Evolutionary conservation across 2,888 invertebrate species (phyloP), one percentile per base, ranked within the genome.

Genomic region (Drosophila algonquin): DNA sequence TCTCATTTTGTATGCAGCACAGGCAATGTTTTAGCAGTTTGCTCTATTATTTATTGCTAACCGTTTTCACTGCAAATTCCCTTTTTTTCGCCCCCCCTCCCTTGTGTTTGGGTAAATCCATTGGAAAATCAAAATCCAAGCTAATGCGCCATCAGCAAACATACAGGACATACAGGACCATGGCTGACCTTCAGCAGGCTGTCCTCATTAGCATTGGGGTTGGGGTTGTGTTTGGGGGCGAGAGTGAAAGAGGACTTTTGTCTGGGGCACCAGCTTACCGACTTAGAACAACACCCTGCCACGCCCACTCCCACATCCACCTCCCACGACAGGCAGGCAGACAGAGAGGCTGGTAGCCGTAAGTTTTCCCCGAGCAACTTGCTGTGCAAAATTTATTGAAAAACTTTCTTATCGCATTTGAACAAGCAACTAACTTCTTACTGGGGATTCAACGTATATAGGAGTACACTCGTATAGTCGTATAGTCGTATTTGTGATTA

Each of bases 361-460:
- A 83, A 83, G 83, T 86, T 83, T 82, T 80, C 77, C 32, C 65
- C 65, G 24, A 86, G 78, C 70, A 75, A 76, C 79, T 80, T 75
- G 71, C 81, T 72, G 71, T 73, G 59, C 63, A 74, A 83, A 89
- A 89, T 85, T 89, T 87, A 87, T 87, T 88, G 87, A 88, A 88
- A 87, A 87, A 89, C 89, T 87, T 87, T 85, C 89, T 82, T 87
- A 85, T 87, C 89, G 85, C 76, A 81, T 73, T 79, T 75, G 79
- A 67, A 76, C 76, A 83, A 85, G 79, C 73, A 63, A 70, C 60
- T 55, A 73, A 63, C 52, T 62, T 63, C 57, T 51, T 40, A n/a
- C 40, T n/a, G 40, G 1, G 6, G 14, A 40, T 40, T n/a, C 40
- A 7, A n/a, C 10, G 32, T 40, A n/a, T n/a, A n/a, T 40, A 40